A percentile compares a stretch with the other conserved stretches of the same genome.
These are phyloP conservation scores for Seira sanloemensis DNA, from an alignment of 2,888 invertebrate species.

Conservation along the genomic window DNA sequence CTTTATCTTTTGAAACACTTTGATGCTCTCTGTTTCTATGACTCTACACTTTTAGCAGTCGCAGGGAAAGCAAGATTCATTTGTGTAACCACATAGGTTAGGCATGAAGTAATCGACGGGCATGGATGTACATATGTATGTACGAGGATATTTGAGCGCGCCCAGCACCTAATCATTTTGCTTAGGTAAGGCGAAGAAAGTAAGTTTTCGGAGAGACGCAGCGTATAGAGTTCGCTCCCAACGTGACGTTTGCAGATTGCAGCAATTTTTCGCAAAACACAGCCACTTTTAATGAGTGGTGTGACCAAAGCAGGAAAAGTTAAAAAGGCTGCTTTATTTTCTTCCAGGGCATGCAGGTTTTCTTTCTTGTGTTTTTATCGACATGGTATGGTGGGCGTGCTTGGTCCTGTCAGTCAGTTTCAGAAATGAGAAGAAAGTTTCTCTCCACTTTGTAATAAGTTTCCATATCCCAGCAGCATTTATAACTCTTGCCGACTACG, in stretches of 20 bases:
- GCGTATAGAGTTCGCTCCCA: background rate
- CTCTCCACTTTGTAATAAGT: conserved; percentile 10
- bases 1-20: no score
- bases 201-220: background rate
- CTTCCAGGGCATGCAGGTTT: conserved; percentile 27
- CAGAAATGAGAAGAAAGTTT: conserved; percentile 10
- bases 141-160: no score
- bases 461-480: conserved; percentile 5
- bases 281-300: conserved; percentile 57
- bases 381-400: conserved; percentile 43
- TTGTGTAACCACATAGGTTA: no score
- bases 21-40: no score
- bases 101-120: no score
- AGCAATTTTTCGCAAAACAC: conserved; percentile 51
- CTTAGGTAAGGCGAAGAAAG: background rate
- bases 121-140: no score
- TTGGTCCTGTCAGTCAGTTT: conserved; percentile 45
- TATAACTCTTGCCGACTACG: background rate
- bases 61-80: no score
- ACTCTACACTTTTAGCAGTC: no score
- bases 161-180: background rate
- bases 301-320: conserved; percentile 43
- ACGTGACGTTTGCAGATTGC: conserved; percentile 17
- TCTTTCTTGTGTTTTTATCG: conserved; percentile 21
- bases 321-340: conserved; percentile 41